Percentiles rank a stretch among this genome's conserved stretches.
Conservation (phyloP, 2,113 vertebrate species). For the Columba livia region DNA sequence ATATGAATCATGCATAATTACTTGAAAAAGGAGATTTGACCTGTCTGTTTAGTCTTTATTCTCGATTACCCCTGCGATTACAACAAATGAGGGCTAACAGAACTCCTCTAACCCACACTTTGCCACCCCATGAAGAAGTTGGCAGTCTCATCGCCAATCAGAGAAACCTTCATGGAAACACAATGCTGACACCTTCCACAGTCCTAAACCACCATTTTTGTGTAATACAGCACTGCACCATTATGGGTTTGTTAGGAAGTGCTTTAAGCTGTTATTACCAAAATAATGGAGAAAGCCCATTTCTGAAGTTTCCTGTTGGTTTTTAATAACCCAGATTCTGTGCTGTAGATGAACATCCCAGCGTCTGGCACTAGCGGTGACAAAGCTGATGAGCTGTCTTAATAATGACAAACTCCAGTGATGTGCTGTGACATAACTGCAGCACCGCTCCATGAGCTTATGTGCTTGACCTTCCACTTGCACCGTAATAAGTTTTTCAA, state of each 20-base stretch:
- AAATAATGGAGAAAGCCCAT: rapidly evolving
- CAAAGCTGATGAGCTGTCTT: neutral
- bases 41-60: neutral
- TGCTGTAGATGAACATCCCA: rapidly evolving
- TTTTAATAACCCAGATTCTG: neutral
- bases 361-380: rapidly evolving
- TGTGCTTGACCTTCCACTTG: neutral
- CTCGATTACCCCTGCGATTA: conserved; percentile 11
- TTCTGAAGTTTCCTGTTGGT: rapidly evolving
- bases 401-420: rapidly evolving
- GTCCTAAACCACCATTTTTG: rapidly evolving
- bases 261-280: rapidly evolving
- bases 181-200: neutral
- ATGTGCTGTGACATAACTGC: neutral
- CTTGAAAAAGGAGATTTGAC: neutral
- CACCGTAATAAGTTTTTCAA: neutral
- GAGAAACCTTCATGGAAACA: neutral
- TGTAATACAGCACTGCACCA: rapidly evolving
- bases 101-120: neutral
- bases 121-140: rapidly evolving
- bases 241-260: rapidly evolving
- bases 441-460: rapidly evolving
- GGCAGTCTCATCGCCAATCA: neutral
- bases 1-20: neutral
- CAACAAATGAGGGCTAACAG: neutral